Percentiles rank a stretch among this genome's conserved stretches.
Evolutionary conservation across 2,797 vertebrate genomes (phyloP).

Genomic region (Cuniculus paca): DNA sequence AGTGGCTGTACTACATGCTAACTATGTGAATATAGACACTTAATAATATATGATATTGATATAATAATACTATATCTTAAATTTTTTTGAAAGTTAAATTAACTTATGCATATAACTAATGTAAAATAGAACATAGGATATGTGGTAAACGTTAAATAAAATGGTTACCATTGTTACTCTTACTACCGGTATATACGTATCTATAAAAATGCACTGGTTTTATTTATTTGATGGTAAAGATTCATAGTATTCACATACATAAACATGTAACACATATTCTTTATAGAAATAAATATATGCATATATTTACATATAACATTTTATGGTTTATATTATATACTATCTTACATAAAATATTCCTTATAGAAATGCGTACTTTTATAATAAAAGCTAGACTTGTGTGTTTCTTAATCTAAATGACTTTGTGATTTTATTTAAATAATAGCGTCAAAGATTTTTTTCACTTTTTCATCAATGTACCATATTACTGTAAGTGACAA

Average conservation of each 20-base stretch:
- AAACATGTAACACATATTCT: not conserved
- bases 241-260: not conserved
- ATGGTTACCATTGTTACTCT: not conserved
- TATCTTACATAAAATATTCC: not conserved
- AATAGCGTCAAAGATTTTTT: not conserved
- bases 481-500: not conserved
- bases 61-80: not conserved
- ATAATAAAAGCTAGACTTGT: not conserved
- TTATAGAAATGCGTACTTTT: not conserved
- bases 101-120: not conserved
- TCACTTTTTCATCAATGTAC: not conserved
- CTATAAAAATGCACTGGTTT: not conserved
- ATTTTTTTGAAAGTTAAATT: not conserved
- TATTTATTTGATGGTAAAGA: not conserved
- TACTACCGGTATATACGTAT: not conserved
- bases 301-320: not conserved
- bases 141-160: conserved; percentile 26
- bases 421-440: not conserved
- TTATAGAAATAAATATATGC: not conserved
- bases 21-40: not conserved
- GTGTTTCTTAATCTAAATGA: not conserved
- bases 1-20: not conserved
- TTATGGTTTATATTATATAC: not conserved
- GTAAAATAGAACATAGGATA: not conserved
- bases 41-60: not conserved